Evolutionary conservation across 2,888 invertebrate species (phyloP).

Genomic region (Drosophila anomalata): DNA sequence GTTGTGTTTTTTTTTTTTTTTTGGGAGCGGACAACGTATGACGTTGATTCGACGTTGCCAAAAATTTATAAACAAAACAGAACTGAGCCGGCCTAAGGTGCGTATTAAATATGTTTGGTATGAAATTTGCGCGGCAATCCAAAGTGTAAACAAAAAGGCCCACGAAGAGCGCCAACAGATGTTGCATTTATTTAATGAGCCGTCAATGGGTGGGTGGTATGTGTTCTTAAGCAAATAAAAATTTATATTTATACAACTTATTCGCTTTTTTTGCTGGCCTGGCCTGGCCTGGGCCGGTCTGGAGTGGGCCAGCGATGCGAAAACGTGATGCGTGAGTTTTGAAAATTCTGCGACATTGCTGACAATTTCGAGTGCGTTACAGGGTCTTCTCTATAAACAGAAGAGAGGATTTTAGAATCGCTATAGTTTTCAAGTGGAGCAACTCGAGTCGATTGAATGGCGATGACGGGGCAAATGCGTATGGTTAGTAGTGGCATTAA

Average conservation of each 20-base stretch:
- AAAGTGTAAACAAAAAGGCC: conserved; percentile 66
- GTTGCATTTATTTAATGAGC: conserved; percentile 68
- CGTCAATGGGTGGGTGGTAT: conserved; percentile 47
- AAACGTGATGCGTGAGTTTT: conserved; percentile 24
- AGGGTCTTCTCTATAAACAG: conserved; percentile 55
- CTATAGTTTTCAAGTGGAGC: conserved; percentile 43
- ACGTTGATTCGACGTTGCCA: conserved; percentile 53
- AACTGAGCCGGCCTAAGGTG: conserved; percentile 31
- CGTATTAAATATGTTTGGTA: conserved; percentile 53
- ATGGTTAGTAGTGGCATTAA: conserved; percentile 61
- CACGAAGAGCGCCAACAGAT: conserved; percentile 62
- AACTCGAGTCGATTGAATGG: conserved; percentile 47
- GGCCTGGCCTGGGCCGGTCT: conserved; percentile 15
- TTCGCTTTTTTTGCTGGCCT: conserved; percentile 7
- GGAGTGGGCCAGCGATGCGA: conserved; percentile 15
- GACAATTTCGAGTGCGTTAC: conserved; percentile 50
- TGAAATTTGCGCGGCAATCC: conserved; percentile 43
- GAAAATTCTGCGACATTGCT: conserved; percentile 40
- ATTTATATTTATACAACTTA: conserved; percentile 53
- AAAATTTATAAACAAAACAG: conserved; percentile 58
- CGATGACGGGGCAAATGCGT: conserved; percentile 41
- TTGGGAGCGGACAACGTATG: conserved; percentile 37
- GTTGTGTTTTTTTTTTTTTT: background rate
- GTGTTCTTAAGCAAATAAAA: conserved; percentile 58
- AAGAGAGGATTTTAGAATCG: conserved; percentile 41